Conservation (phyloP, 92 coral and sea anemone species). For the Hydrozoanthus gracilis region DNA sequence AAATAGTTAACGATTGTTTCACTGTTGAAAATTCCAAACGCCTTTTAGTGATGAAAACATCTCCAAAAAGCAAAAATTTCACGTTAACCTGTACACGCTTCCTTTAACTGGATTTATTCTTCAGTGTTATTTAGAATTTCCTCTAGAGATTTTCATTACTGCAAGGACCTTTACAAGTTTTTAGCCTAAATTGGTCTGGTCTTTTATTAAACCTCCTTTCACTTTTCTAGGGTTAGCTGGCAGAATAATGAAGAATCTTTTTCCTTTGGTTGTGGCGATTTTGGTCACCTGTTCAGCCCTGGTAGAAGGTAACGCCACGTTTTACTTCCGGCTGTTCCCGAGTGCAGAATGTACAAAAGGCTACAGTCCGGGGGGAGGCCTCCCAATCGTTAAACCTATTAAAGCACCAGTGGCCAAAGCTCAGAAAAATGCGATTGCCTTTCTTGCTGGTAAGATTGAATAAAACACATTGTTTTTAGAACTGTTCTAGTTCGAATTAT, state of each 20-base stretch:
- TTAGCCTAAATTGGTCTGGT: not conserved
- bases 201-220: not conserved
- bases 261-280: not conserved
- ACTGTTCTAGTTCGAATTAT: not conserved
- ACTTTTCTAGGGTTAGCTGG: not conserved
- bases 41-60: too few species aligned
- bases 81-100: too few species aligned
- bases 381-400: constrained; percentile 20
- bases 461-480: not conserved
- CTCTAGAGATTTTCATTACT: too few species aligned
- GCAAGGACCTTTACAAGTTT: too few species aligned
- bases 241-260: not conserved
- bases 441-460: constrained; percentile 14
- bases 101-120: too few species aligned
- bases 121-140: too few species aligned
- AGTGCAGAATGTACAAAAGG: constrained; percentile 28
- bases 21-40: too few species aligned
- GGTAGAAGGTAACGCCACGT: not conserved
- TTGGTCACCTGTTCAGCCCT: not conserved
- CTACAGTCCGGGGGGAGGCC: constrained; percentile 37
- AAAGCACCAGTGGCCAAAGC: constrained; percentile 35
- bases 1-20: too few species aligned
- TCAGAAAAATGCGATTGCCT: constrained; percentile 21
- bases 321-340: constrained; percentile 29
- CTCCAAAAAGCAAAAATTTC: too few species aligned